A percentile compares a stretch with the other conserved stretches of the same genome.
Evolutionary conservation across 2,797 vertebrate genomes (phyloP).

Genomic region (Nyctalus aviator): DNA sequence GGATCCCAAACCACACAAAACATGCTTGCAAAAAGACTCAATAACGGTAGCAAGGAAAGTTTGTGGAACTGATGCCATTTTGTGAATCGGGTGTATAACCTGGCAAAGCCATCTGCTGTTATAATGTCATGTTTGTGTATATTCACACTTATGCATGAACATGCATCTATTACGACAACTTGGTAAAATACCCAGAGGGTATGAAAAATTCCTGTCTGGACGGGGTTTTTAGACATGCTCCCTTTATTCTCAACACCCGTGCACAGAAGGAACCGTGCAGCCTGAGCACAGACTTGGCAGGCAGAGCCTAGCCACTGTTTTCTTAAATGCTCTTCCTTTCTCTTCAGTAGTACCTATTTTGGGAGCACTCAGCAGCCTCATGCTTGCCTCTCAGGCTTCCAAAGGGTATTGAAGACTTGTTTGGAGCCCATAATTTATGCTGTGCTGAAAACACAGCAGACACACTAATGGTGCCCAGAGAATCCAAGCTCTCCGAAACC

Average conservation of each 20-base stretch:
- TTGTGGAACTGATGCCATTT: background rate
- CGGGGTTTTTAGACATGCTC: slow-evolving; percentile 70
- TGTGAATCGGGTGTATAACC: background rate
- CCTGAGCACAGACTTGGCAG: slow-evolving; percentile 70
- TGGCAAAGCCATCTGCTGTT: slow-evolving; percentile 56
- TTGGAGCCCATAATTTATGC: slow-evolving; percentile 72
- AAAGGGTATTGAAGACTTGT: slow-evolving; percentile 73
- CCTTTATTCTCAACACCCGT: slow-evolving; percentile 74
- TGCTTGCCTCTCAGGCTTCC: slow-evolving; percentile 64
- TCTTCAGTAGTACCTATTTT: slow-evolving; percentile 77
- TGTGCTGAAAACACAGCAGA: slow-evolving; percentile 67
- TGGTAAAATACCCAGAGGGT: slow-evolving; percentile 46
- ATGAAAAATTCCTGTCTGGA: slow-evolving; percentile 74
- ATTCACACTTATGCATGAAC: slow-evolving; percentile 57
- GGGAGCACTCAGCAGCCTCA: slow-evolving; percentile 64
- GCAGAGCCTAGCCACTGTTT: slow-evolving; percentile 64
- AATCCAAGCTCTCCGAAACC: slow-evolving; percentile 60
- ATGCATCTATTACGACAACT: slow-evolving; percentile 66
- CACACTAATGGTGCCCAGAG: slow-evolving; percentile 59
- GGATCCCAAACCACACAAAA: background rate
- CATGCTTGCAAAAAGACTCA: background rate
- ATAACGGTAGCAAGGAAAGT: background rate
- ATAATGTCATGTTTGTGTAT: slow-evolving; percentile 67
- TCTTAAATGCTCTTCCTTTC: slow-evolving; percentile 76
- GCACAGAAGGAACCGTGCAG: slow-evolving; percentile 63